phyloP scores from a whole-genome alignment of 2,113 vertebrate species.

The Psilopsiagon aurifrons region DNA sequence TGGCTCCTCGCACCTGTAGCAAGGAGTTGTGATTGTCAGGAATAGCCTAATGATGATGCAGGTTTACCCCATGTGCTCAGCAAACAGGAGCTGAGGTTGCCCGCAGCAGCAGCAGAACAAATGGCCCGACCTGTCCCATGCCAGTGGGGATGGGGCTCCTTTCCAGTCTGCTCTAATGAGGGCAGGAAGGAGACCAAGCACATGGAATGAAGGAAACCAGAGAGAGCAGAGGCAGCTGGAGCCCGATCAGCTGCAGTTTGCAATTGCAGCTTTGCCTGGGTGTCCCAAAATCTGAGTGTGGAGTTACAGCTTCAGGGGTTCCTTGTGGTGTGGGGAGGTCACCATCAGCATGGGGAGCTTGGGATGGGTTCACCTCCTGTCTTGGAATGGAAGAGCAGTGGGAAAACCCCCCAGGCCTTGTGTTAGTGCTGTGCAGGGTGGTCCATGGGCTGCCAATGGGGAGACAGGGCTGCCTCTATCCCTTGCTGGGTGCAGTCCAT shows the following conservation, averaged over 20 bases:
- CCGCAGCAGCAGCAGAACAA: neutral
- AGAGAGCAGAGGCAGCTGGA: neutral
- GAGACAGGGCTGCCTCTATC: neutral
- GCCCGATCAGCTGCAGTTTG: neutral
- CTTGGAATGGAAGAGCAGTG: neutral
- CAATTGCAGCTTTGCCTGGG: neutral
- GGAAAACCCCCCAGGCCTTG: neutral
- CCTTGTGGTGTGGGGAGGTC: neutral
- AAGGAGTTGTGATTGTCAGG: neutral
- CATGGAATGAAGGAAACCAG: accelerated
- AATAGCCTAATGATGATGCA: neutral
- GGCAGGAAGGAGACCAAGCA: neutral
- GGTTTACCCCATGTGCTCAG: neutral
- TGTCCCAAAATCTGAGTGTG: neutral
- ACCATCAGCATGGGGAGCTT: accelerated
- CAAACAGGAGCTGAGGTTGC: neutral
- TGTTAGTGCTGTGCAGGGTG: neutral
- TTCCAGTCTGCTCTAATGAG: neutral
- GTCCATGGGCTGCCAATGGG: neutral
- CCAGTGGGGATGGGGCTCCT: neutral
- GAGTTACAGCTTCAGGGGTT: neutral
- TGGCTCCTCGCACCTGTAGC: accelerated
- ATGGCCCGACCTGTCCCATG: accelerated
- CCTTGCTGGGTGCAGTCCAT: accelerated
- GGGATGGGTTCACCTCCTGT: neutral